Base-by-base conservation (phyloP, 2,888 invertebrate species). In the Agrotis puta region DNA sequence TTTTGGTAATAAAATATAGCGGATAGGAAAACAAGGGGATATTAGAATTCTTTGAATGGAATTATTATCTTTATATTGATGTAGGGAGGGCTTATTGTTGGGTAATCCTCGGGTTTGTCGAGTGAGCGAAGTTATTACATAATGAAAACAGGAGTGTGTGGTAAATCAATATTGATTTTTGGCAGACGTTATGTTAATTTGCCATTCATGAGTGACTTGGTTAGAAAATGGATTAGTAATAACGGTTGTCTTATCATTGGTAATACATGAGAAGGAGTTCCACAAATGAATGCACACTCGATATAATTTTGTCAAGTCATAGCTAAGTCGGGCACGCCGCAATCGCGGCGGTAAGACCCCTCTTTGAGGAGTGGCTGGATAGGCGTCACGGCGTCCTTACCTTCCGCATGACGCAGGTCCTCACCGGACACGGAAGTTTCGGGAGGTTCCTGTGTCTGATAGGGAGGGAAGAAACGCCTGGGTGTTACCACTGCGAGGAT, bases 1-100 rank as follows among this genome's bases (percentile, higher is more conserved):
- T 85, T 88, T 86, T 82, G 74, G 82, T 85, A 87, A 87, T 88
- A 85, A 83, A 86, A 85, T 81, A 75, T 77, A 64, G 70, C 45
- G 69, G 79, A 66, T 69, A 54, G 79, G 77, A 87, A 87, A 86
- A 87, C 84, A 84, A 82, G 82, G 86, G 87, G 74, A 59, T 53
- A 39, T 39, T 11, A 18, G 14, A 56, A 61, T 57, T 59, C 47
- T 72, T 64, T 77, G 64, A 79, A 74, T 83, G 11, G 59, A 70
- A 76, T 71, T 67, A 75, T 79, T 73, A 72, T 79, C 63, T 64
- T 74, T 54, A 62, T 72, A 67, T 70, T 62, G 57, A 58, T 58
- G 50, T 27, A 56, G 33, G 20, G 57, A 62, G 64, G 74, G 61
- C 47, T 76, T 70, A 81, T 68, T 59, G 39, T 51, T 11, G 51